Evolutionary conservation across 2,113 vertebrate genomes (phyloP).

Genomic region (Corapipo altera): DNA sequence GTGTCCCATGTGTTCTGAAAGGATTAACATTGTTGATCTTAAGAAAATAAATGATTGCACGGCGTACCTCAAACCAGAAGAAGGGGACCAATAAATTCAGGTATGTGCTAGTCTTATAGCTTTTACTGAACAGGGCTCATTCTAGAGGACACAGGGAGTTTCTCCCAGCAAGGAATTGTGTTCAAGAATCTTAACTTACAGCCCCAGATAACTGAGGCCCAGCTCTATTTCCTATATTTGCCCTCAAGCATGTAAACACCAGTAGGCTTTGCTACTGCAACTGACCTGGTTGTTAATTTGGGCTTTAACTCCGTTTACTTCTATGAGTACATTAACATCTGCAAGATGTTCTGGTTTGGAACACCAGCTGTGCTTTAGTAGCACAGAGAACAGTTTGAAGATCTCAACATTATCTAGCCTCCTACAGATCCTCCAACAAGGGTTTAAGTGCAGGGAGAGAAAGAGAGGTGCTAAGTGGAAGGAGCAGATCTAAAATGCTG

Average conservation of each 20-base stretch:
- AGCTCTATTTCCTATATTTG: accelerated
- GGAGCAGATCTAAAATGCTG: not conserved
- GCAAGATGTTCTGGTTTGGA: not conserved
- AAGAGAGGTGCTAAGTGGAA: not conserved
- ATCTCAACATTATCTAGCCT: not conserved
- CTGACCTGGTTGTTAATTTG: too few relatives aligned
- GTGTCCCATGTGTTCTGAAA: constrained; percentile 95
- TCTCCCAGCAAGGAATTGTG: too few relatives aligned
- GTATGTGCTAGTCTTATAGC: not conserved
- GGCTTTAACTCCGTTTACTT: not conserved
- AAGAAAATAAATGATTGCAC: constrained; percentile 81
- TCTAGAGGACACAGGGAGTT: accelerated
- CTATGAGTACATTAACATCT: accelerated
- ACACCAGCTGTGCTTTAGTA: not conserved
- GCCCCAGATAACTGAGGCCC: not conserved
- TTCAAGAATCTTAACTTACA: not conserved
- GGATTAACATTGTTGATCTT: constrained; percentile 74
- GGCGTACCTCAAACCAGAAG: constrained; percentile 77
- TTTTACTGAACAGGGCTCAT: not conserved
- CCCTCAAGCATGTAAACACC: not conserved
- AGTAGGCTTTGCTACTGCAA: not conserved
- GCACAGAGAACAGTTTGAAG: not conserved
- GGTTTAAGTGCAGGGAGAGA: not conserved
- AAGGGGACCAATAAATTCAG: constrained; percentile 66
- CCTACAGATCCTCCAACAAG: not conserved